Base-by-base conservation (phyloP, 2,888 invertebrate species). In the Drosophila neonasuta region DNA sequence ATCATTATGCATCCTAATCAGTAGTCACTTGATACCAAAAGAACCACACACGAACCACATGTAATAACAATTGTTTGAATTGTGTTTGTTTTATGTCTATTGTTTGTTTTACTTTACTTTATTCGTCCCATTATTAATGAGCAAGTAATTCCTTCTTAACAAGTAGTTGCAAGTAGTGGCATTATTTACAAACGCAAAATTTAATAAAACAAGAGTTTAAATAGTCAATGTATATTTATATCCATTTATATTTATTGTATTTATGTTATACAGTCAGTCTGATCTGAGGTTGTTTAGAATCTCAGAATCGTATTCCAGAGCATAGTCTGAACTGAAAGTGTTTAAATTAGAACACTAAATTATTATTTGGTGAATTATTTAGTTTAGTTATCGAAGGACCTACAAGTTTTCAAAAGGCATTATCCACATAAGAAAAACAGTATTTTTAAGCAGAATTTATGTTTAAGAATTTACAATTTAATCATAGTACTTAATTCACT, bases 41-140 rank as follows among this genome's bases (percentile, higher is more conserved):
- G 36, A 44, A 20, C 20, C 32, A 55, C 34, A 44, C 54, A 44
- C 29, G 29, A 54, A 17, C 17, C 42, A 56, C 20, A 17, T 34
- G 8, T 45, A 61, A 68, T 57, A 32, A 52, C 45, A 44, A 60
- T 24, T 64, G 52, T 71, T 74, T 61, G 49, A 80, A 86, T 83
- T 86, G 86, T 83, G 82, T 83, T 83, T 83, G 86, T 80, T 83
- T 62, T 68, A 63, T 72, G 68, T 73, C 51, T n/a, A 52, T 54
- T 74, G 65, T 51, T 64, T 71, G 32, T 66, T n/a, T 45, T 54
- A 15, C n/a, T 32, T 20, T 34, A 20, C 13, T 32, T 15, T 34
- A 41, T 36, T 50, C 24, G 29, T 30, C n/a, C 1, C 8, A 17
- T 32, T 64, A 13, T 20, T 58, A 29, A 15, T 36, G 36, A 36